Evolutionary conservation across 2,797 vertebrate genomes (phyloP).

Genomic region (Chaunax sp.): DNA sequence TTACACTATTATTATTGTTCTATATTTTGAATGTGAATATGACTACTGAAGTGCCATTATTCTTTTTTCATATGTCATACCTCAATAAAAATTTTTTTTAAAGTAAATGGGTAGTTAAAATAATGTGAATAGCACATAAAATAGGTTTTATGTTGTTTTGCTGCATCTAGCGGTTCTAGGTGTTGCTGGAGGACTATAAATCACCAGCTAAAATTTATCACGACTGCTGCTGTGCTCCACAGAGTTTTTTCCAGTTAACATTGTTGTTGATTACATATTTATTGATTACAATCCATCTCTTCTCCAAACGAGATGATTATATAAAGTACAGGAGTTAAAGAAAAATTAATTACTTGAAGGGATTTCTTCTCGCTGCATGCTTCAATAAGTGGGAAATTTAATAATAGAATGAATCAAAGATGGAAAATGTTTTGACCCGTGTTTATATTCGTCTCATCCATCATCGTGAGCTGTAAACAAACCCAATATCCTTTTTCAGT

Average conservation of each 20-base stretch:
- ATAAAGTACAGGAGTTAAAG: slow-evolving; percentile 34
- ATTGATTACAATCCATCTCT: slow-evolving; percentile 6
- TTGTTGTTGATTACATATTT: slow-evolving; percentile 16
- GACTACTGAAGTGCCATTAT: no score
- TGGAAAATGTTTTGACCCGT: slow-evolving; percentile 29
- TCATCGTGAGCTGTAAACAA: slow-evolving; percentile 52
- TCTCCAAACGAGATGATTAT: slow-evolving; percentile 19
- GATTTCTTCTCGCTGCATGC: slow-evolving; percentile 10
- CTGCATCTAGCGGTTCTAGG: no score
- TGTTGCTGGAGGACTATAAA: neutral
- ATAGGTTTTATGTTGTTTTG: no score
- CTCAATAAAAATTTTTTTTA: no score
- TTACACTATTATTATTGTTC: no score
- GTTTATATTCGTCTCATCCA: slow-evolving; percentile 55
- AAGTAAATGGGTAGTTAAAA: no score
- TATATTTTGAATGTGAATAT: no score
- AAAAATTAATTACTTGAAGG: neutral
- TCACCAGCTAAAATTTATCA: neutral
- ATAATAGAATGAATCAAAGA: slow-evolving; percentile 37
- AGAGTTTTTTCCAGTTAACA: neutral
- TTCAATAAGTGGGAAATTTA: slow-evolving; percentile 10
- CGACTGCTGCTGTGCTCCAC: neutral
- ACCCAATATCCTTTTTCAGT: slow-evolving; percentile 22
- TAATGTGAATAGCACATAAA: neutral
- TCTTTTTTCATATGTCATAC: no score